Evolutionary conservation across 2,113 vertebrate species (phyloP), one percentile per base, ranked within the genome.

Genomic region (Etheostoma spectabile): DNA sequence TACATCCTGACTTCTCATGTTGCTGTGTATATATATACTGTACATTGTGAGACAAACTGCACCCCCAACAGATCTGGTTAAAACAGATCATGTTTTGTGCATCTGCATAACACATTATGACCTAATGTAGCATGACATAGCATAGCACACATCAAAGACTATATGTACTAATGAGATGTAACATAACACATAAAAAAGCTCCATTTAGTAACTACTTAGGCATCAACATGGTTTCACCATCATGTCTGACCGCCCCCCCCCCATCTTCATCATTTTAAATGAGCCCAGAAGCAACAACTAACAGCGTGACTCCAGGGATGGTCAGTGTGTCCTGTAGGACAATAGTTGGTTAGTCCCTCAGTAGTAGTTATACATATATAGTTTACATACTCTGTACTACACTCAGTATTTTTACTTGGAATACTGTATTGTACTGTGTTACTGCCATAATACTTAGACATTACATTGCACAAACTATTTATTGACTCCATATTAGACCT

Each of bases 31-130:
- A 30, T 30, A 30, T 30, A 30, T 3, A 30, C 4, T 22, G 15
- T n/a, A 35, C 30, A 38, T 38, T 57, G 56, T 68, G 63, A 75
- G 35, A 68, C 24, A 62, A 76, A 75, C 35, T 21, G 18, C 5
- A 10, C 24, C 45, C 0, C 14, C n/a, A 63, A 42, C 53, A 48
- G 45, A 70, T 65, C 51, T 82, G 64, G 35, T 67, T 86, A 24
- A 66, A 74, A 76, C 70, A 76, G 75, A 76, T 79, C 66, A 67
- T 71, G 67, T 86, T 77, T 84, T 56, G 19, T 59, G 46, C 22
- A 51, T 87, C 77, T 72, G 53, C 77, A 87, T 72, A 76, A 79
- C 46, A 75, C 83, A 90, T 82, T 76, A 82, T 22, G 67, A 33
- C 19, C 46, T 83, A 80, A 85, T 85, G 79, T 77, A 60, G 62